These are phyloP conservation scores for Andrena praecox DNA, from an alignment of 2,888 invertebrate genomes.

Conservation along the genomic window DNA sequence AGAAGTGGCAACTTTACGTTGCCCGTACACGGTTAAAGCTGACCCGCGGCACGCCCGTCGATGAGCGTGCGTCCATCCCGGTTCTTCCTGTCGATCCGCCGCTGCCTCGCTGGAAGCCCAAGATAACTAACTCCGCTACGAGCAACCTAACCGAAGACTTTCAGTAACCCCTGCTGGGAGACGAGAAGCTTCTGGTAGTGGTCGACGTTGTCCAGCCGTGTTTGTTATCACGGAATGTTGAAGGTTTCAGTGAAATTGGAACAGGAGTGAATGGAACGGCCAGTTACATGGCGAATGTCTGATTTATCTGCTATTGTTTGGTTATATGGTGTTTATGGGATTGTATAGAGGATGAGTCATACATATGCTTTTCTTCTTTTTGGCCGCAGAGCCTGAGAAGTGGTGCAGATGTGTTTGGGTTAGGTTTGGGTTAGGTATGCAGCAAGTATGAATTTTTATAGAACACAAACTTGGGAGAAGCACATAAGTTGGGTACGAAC, in stretches of 20 bases:
- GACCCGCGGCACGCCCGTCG: constrained; percentile 21
- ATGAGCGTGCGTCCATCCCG: neutral
- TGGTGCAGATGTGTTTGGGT: no score
- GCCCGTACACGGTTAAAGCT: constrained; percentile 35
- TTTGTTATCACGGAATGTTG: constrained; percentile 16
- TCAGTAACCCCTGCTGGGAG: neutral
- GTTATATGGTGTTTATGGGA: no score
- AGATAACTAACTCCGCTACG: constrained; percentile 47
- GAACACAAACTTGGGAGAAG: no score
- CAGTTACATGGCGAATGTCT: neutral
- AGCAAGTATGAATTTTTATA: no score
- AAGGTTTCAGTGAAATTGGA: neutral
- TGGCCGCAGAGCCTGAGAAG: no score
- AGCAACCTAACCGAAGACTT: constrained; percentile 28
- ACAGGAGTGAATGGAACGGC: no score
- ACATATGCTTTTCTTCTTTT: no score
- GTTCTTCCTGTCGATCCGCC: constrained; percentile 24
- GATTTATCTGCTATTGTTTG: neutral
- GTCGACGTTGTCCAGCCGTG: neutral
- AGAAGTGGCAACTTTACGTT: constrained; percentile 75
- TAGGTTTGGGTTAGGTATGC: no score
- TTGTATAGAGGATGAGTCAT: no score
- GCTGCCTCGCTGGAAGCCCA: constrained; percentile 7
- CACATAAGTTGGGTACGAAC: no score
- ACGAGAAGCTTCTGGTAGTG: neutral